Conservation (phyloP, 2,113 vertebrate species). For the Ellobius talpinus region DNA sequence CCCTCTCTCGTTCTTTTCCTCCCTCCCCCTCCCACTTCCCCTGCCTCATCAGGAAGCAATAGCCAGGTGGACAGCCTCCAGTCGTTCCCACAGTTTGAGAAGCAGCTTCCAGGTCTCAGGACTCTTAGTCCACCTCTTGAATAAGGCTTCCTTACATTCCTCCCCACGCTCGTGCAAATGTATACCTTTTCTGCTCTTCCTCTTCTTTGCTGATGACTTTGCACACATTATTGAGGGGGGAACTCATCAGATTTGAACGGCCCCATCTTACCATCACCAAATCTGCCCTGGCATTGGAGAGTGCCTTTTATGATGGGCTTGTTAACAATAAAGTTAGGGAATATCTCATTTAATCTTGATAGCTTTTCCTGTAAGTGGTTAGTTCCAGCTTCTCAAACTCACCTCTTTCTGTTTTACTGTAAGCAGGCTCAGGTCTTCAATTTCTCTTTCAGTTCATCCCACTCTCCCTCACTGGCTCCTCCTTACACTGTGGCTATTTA, state of each 20-base stretch:
- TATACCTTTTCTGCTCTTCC: not conserved
- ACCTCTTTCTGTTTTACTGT: not conserved
- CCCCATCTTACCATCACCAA: not conserved
- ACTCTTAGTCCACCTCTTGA: not conserved
- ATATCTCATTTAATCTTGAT: not conserved
- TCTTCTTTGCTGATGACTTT: not conserved
- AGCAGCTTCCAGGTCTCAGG: not conserved
- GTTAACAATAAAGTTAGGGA: not conserved
- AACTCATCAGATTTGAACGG: not conserved
- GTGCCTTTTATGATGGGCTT: not conserved
- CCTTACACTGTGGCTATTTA: not conserved
- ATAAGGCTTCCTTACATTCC: not conserved
- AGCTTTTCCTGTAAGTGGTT: not conserved
- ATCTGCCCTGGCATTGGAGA: not conserved
- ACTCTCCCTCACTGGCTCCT: not conserved
- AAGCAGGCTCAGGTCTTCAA: not conserved
- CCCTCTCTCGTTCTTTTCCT: not conserved
- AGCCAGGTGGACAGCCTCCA: not conserved
- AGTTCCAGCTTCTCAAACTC: not conserved
- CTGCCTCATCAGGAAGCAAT: not conserved
- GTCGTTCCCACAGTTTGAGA: not conserved
- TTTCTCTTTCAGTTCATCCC: not conserved
- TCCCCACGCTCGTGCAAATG: not conserved
- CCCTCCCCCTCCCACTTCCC: rapidly evolving
- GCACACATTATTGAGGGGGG: not conserved